These are phyloP conservation scores for Cylas formicarius DNA, from an alignment of 1,140 invertebrate species.

Conservation along the genomic window DNA sequence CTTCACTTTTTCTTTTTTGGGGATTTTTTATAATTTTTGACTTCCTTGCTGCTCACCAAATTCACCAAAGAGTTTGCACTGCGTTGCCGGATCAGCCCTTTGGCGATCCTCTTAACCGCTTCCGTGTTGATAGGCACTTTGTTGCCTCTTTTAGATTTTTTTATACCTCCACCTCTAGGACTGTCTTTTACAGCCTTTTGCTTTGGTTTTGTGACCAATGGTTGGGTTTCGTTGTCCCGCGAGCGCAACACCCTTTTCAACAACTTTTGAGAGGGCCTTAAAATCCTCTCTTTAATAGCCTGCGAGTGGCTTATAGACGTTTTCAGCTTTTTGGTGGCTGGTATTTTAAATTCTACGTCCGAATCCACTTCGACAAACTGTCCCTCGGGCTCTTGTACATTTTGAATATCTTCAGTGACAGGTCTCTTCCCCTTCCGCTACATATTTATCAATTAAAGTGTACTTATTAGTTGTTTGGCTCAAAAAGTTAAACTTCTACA, in stretches of 20 bases:
- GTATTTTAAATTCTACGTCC: constrained; percentile 12
- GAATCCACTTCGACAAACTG: background rate
- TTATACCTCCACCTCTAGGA: background rate
- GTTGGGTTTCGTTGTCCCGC: constrained; percentile 11
- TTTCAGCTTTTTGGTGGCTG: constrained; percentile 10
- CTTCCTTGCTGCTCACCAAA: constrained; percentile 1
- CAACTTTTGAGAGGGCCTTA: constrained; percentile 12
- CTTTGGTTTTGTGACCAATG: background rate
- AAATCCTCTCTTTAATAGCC: background rate
- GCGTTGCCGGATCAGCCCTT: constrained; percentile 14
- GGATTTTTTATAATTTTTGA: constrained; percentile 1
- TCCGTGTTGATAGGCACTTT: constrained; percentile 8
- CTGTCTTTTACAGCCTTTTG: background rate
- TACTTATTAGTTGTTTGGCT: no score
- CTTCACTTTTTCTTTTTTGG: no score
- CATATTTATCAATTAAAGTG: no score
- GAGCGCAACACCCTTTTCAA: background rate
- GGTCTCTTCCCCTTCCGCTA: background rate
- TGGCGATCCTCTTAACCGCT: constrained; percentile 17
- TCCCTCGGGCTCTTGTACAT: no score
- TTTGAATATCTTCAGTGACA: no score
- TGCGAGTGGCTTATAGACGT: background rate
- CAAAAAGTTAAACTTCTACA: background rate
- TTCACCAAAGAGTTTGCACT: constrained; percentile 14
- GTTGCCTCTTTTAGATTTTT: constrained; percentile 11